These are phyloP conservation scores for Clitarchus hookeri DNA, from an alignment of 2,888 invertebrate genomes.

Conservation along the genomic window DNA sequence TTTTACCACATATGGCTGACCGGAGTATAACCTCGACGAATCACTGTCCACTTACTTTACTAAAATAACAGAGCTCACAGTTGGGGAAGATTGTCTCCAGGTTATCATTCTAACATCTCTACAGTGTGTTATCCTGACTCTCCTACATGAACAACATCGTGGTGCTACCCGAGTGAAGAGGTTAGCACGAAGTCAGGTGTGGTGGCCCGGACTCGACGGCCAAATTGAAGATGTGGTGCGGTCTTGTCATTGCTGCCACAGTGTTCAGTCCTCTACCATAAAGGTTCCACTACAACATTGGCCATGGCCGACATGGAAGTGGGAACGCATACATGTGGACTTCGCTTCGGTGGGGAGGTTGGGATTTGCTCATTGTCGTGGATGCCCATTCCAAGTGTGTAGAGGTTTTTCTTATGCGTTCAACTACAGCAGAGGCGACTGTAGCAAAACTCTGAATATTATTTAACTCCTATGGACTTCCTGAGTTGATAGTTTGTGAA, in stretches of 20 bases:
- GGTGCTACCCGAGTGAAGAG: conserved; percentile 40
- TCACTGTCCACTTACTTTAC: too few species aligned
- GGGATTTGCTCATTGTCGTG: neutral
- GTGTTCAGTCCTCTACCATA: too few species aligned
- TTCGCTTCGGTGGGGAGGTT: neutral
- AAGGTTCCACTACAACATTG: neutral
- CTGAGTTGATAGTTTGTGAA: too few species aligned
- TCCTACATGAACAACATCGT: too few species aligned
- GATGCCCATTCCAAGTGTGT: neutral
- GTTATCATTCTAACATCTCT: too few species aligned
- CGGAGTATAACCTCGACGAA: neutral
- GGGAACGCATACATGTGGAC: neutral
- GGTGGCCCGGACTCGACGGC: neutral
- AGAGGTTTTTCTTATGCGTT: neutral
- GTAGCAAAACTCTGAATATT: too few species aligned
- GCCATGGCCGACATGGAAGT: neutral
- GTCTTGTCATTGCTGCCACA: neutral
- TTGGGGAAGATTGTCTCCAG: too few species aligned
- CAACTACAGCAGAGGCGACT: too few species aligned
- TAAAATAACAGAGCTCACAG: too few species aligned
- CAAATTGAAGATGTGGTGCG: too few species aligned
- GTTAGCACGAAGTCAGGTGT: conserved; percentile 36
- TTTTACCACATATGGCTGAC: conserved; percentile 35
- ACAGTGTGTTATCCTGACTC: too few species aligned
- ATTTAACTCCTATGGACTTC: too few species aligned